Percentiles rank a stretch among this genome's conserved stretches.
Conservation (phyloP, 2,888 invertebrate genomes). For the Pseudoips prasinana region DNA sequence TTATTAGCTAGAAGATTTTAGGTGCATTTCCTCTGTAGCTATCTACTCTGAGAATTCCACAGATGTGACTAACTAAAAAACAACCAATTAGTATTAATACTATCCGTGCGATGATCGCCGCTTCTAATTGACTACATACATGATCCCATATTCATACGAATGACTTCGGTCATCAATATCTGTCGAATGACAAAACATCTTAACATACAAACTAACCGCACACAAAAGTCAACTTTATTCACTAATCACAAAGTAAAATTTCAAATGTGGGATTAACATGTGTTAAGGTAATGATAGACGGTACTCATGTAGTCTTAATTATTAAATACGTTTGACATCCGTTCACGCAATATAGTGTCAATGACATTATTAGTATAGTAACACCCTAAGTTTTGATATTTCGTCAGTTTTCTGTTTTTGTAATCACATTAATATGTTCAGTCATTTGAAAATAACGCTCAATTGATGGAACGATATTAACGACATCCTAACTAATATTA, state of each 20-base stretch:
- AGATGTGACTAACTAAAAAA: constrained; percentile 24
- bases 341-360: constrained; percentile 49
- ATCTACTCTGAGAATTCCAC: too few species aligned
- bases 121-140: constrained; percentile 52
- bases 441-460: too few species aligned
- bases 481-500: too few species aligned
- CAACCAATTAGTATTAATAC: constrained; percentile 41
- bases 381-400: constrained; percentile 27
- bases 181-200: constrained; percentile 9
- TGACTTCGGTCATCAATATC: constrained; percentile 52
- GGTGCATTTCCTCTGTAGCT: too few species aligned
- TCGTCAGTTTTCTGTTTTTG: too few species aligned
- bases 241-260: neutral
- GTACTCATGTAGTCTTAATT: constrained; percentile 38
- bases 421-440: too few species aligned
- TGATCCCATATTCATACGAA: constrained; percentile 47
- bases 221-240: neutral
- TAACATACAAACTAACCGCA: constrained; percentile 2
- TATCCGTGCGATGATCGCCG: constrained; percentile 45
- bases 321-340: constrained; percentile 59
- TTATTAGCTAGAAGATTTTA: too few species aligned
- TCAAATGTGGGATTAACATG: rapidly evolving
- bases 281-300: constrained; percentile 11
- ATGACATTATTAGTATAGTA: constrained; percentile 41
- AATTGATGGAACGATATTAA: too few species aligned